phyloP scores from a whole-genome alignment of 2,888 invertebrate species.

The Neoitamus cyanurus region DNA sequence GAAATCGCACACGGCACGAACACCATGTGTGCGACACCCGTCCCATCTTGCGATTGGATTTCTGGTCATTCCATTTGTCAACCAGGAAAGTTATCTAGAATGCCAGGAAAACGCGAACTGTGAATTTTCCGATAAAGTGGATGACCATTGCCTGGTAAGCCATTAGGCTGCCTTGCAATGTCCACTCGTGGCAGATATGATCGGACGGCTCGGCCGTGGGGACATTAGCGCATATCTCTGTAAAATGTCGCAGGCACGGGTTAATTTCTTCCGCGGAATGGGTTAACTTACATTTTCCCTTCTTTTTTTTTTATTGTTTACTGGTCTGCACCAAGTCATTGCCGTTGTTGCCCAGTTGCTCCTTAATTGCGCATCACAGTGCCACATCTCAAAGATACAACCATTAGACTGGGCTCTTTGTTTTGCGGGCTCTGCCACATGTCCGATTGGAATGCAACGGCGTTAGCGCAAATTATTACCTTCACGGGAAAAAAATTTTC shows the following conservation, averaged over 20 bases:
- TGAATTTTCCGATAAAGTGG: conserved; percentile 7
- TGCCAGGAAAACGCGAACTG: conserved; percentile 10
- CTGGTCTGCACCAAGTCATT: not conserved
- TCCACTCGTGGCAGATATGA: not conserved
- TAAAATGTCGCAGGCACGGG: not conserved
- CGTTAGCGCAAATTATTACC: not conserved
- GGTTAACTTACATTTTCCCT: not conserved
- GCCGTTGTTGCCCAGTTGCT: not conserved
- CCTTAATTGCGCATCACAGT: too few species aligned
- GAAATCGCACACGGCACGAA: not conserved
- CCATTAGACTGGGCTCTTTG: not conserved
- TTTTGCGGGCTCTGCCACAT: too few species aligned
- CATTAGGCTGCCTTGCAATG: not conserved
- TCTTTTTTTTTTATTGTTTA: not conserved
- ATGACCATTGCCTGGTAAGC: not conserved
- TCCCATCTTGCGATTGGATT: not conserved
- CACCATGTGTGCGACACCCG: not conserved
- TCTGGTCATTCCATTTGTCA: conserved; percentile 28
- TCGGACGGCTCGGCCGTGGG: not conserved
- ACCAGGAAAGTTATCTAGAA: not conserved
- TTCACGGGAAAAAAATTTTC: too few species aligned
- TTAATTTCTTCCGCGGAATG: not conserved
- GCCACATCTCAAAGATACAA: not conserved
- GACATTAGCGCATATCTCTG: not conserved
- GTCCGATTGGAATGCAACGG: not conserved